Base-by-base conservation (phyloP, 2,888 invertebrate genomes). In the Priocnemis perturbator region DNA sequence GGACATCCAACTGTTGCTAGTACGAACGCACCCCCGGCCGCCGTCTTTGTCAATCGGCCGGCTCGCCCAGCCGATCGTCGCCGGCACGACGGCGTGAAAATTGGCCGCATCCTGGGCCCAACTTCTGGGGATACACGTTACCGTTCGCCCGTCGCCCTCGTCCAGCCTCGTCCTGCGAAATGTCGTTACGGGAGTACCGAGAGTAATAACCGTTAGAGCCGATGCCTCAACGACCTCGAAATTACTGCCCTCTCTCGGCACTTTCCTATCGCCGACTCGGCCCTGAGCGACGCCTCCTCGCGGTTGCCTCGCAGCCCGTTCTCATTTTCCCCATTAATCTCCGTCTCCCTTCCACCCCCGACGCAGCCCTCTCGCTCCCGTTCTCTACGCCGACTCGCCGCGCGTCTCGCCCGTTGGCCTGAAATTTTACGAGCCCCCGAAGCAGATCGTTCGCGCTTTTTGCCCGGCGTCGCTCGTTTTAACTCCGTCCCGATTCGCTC, bases 71-170 rank as follows among this genome's bases (percentile, higher is more conserved):
- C n/a, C n/a, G n/a, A n/a, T n/a, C n/a, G n/a, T n/a, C n/a, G n/a
- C n/a, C n/a, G n/a, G n/a, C n/a, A n/a, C n/a, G n/a, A n/a, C n/a
- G n/a, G 26, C 26, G 79, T 75, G 74, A 81, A 79, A 77, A 82
- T 82, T 77, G 77, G 72, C 75, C 64, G 75, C 74, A 76, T 82
- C 76, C 81, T 77, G 81, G 37, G 37, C 59, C 59, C 21, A 53
- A 53, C 66, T 62, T 53, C 59, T 30, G 52, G 19, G 50, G 37
- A 26, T 62, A n/a, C 57, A 50, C 50, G 17, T 50, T 7, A 11
- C 11, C 37, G 5, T 11, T n/a, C 21, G 4, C 15, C 21, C 21
- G 53, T 53, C 67, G 48, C 23, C 62, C 52, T 59, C 50, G 20
- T 44, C 30, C 26, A 50, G 26, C 30, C 20, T 55, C 37, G 21